Percentiles rank a stretch among this genome's conserved stretches.
Conservation (phyloP, 2,797 vertebrate species). For the Xenops minutus region DNA sequence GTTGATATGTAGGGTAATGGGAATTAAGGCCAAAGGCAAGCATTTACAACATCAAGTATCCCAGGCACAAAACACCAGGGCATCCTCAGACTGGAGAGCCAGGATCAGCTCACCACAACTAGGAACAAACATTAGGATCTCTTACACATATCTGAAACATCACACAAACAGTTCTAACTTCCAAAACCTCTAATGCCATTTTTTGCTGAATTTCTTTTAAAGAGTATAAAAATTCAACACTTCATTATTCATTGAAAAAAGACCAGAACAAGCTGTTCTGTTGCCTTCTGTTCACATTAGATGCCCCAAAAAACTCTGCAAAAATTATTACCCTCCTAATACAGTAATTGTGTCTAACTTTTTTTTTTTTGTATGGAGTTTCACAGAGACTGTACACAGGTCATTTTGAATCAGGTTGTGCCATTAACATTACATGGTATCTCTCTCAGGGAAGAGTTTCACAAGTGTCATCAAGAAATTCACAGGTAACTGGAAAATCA, state of each 20-base stretch:
- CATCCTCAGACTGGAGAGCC: not conserved
- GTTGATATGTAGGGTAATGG: rapidly evolving
- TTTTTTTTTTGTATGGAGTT: not conserved
- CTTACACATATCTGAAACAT: not conserved
- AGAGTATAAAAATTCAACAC: not conserved
- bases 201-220: not conserved
- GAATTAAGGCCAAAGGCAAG: not conserved
- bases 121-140: not conserved
- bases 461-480: not conserved
- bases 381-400: not conserved
- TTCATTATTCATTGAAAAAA: not conserved
- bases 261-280: not conserved
- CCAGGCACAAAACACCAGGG: not conserved
- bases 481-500: not conserved
- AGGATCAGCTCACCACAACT: not conserved
- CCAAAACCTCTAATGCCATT: not conserved
- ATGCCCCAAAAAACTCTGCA: not conserved
- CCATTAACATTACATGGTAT: not conserved
- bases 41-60: not conserved
- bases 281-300: not conserved
- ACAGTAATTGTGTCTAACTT: not conserved
- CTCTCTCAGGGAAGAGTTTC: not conserved
- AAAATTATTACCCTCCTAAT: not conserved
- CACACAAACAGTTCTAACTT: not conserved
- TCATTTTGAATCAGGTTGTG: not conserved